These are phyloP conservation scores for Atethmia centrago DNA, from an alignment of 2,888 invertebrate genomes.

Conservation along the genomic window DNA sequence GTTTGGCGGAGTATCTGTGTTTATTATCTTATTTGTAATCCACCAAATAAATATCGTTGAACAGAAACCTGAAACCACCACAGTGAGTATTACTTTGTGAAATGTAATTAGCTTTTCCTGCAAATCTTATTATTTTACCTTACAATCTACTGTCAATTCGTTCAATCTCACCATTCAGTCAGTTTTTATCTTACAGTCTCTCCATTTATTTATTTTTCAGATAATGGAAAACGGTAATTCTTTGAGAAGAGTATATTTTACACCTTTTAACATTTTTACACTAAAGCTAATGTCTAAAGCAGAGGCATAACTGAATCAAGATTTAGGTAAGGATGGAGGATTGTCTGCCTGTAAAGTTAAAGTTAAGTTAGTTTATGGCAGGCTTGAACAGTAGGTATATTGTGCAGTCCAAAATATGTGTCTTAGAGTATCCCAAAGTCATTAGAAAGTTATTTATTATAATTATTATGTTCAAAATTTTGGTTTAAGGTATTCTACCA, in stretches of 20 bases:
- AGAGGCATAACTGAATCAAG: conserved; percentile 21
- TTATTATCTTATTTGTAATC: conserved; percentile 41
- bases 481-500: conserved; percentile 17
- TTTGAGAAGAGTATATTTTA: conserved; percentile 29
- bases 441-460: too few relatives aligned
- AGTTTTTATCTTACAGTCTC: background rate
- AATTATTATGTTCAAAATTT: background rate
- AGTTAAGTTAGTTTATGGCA: background rate
- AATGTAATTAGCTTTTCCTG: background rate
- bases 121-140: background rate
- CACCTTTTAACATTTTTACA: conserved; percentile 37
- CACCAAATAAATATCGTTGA: background rate
- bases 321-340: conserved; percentile 10
- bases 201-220: conserved; percentile 15
- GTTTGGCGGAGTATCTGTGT: conserved; percentile 44
- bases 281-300: conserved; percentile 26
- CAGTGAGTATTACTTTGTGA: conserved; percentile 1
- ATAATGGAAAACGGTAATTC: background rate
- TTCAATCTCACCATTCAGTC: background rate
- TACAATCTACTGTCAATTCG: too few relatives aligned
- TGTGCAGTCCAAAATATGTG: background rate
- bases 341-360: too few relatives aligned
- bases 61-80: background rate
- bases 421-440: background rate
- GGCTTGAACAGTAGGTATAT: background rate